Evolutionary conservation across 2,113 vertebrate genomes (phyloP).

Genomic region (Tetrao urogallus): DNA sequence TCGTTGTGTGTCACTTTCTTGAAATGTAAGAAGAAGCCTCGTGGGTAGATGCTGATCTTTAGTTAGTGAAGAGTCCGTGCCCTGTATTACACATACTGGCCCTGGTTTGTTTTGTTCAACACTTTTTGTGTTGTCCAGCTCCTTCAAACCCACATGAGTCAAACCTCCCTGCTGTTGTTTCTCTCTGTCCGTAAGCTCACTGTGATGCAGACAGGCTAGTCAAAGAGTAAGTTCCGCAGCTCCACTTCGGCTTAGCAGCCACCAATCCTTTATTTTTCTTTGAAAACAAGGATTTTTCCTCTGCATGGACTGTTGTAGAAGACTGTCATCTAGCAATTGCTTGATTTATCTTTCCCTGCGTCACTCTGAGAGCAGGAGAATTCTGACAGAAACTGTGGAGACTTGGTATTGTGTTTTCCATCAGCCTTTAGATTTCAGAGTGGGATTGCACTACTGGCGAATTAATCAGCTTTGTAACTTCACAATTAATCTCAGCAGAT

Average conservation of each 20-base stretch:
- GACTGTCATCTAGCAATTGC: background rate
- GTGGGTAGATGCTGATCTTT: background rate
- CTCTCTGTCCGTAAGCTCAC: background rate
- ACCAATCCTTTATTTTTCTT: background rate
- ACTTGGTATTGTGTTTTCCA: background rate
- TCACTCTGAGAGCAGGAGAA: background rate
- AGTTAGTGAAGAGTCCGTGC: background rate
- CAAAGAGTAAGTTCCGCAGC: background rate
- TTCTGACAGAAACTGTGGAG: background rate
- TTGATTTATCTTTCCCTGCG: background rate
- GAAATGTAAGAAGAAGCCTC: background rate
- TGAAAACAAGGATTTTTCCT: background rate
- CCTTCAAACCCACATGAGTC: background rate
- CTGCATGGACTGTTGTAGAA: background rate
- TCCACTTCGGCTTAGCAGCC: background rate
- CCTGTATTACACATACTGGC: accelerated
- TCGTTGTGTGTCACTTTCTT: background rate
- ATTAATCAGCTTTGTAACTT: conserved; percentile 33
- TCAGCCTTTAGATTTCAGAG: background rate
- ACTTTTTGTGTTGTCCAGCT: background rate
- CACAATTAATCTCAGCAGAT: conserved; percentile 20
- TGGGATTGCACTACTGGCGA: background rate
- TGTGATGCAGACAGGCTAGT: background rate
- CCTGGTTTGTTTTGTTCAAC: background rate
- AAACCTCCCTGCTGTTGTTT: background rate